Evolutionary conservation across 2,797 vertebrate species (phyloP).

Genomic region (Cyclopterus lumpus): DNA sequence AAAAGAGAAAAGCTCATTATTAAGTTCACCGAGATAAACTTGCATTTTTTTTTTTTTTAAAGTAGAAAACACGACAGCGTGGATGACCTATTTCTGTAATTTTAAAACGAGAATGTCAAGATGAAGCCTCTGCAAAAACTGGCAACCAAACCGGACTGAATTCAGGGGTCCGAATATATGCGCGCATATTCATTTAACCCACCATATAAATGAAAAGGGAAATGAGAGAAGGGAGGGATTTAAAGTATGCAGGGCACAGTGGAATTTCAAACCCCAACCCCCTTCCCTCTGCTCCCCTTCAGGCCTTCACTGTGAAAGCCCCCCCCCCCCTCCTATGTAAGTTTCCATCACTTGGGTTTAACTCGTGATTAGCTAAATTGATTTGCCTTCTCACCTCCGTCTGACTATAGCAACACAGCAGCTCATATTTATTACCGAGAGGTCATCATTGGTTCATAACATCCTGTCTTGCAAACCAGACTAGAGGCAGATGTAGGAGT

Average conservation of each 20-base stretch:
- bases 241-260: conserved; percentile 73
- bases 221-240: conserved; percentile 65
- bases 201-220: conserved; percentile 65
- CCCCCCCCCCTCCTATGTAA: conserved; percentile 13
- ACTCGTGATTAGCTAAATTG: conserved; percentile 62
- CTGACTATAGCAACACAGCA: conserved; percentile 30
- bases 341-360: conserved; percentile 72
- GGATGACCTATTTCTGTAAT: conserved; percentile 20
- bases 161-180: conserved; percentile 22
- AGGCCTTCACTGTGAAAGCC: conserved; percentile 61
- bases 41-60: not conserved
- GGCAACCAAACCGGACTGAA: conserved; percentile 4
- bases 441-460: not conserved
- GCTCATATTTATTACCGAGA: conserved; percentile 9
- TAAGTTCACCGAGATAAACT: not conserved
- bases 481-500: not conserved
- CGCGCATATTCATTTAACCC: conserved; percentile 62
- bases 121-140: conserved; percentile 16
- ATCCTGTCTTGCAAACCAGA: conserved; percentile 1
- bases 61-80: conserved; percentile 17
- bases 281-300: conserved; percentile 42
- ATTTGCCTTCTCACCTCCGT: conserved; percentile 57
- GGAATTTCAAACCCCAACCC: conserved; percentile 72
- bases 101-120: conserved; percentile 2
- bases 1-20: not conserved